Evolutionary conservation across 2,888 invertebrate species (phyloP), one percentile per base, ranked within the genome.

Genomic region (Dicranocentrus wangi): DNA sequence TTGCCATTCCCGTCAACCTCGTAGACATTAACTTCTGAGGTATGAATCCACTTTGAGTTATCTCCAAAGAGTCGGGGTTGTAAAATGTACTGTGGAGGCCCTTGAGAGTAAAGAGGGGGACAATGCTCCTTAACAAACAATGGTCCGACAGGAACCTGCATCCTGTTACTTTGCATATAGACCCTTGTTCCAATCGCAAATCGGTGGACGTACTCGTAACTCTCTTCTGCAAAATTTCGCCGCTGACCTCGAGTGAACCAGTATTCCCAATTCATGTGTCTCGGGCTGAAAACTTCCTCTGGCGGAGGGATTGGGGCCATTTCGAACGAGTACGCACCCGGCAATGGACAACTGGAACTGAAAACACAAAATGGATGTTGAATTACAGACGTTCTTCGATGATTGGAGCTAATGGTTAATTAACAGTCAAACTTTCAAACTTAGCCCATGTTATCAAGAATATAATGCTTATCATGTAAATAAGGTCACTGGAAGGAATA

Each of bases 11-110:
- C 32, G n/a, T 66, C 66, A 5, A 66, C 47, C 8, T 15, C 7
- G 27, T 55, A 69, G 5, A 69, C 19, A 21, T 39, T 8, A 1
- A 1, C 2, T 21, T 69, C 69, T 1, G 17, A 42, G n/a, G 65
- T 23, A 42, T 65, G 65, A 8, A 65, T 5, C 69, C 69, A 69
- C 21, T 32, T 53, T 10, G 32, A 27, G n/a, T 69, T 53, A n/a
- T 69, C 69, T 21, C 69, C 55, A n/a, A 17, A 10, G 17, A 72
- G 42, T n/a, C 5, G 10, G 0, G 53, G 39, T 28, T 73, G 73
- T 21, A 73, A 23, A 17, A 73, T 23, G 39, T 73, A 73, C 23
- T 65, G 63, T 8, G 73, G 73, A 1, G 65, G 53, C 17, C 73
- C 73, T 13, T 10, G 0, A 2, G 28, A 65, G n/a, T n/a, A 53